Conservation (phyloP, 2,797 vertebrate species). For the Sternotherus odoratus region DNA sequence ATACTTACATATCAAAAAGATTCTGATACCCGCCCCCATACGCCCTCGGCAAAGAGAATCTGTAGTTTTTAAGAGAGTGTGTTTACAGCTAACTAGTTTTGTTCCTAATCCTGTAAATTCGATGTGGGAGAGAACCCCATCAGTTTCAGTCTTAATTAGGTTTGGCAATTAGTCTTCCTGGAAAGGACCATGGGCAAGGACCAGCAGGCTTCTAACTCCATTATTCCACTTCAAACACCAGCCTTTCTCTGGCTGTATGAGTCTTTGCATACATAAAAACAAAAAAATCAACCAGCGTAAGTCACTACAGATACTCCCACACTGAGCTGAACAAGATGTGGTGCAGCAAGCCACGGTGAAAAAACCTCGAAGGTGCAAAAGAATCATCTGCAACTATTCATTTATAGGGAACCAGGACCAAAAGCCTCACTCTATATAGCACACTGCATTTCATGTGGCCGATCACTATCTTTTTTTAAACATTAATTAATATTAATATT, state of each 20-base stretch:
- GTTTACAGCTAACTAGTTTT: conserved; percentile 75
- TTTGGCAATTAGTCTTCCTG: conserved; percentile 69
- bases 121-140: conserved; percentile 57
- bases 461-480: conserved; percentile 56
- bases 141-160: conserved; percentile 71
- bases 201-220: conserved; percentile 47
- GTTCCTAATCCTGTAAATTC: conserved; percentile 73
- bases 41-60: conserved; percentile 71
- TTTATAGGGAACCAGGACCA: conserved; percentile 61
- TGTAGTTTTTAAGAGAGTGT: conserved; percentile 68
- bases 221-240: conserved; percentile 71
- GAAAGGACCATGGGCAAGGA: conserved; percentile 63
- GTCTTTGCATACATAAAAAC: conserved; percentile 58
- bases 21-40: conserved; percentile 62
- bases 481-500: conserved; percentile 46
- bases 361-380: conserved; percentile 71
- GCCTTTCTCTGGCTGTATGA: conserved; percentile 66
- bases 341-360: conserved; percentile 57
- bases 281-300: conserved; percentile 60
- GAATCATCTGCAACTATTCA: conserved; percentile 64
- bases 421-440: conserved; percentile 37
- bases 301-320: conserved; percentile 66
- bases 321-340: conserved; percentile 68
- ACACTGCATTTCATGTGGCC: conserved; percentile 9
- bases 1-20: conserved; percentile 72